These are phyloP conservation scores for Melolontha melolontha DNA, from an alignment of 2,888 invertebrate genomes.

Conservation along the genomic window DNA sequence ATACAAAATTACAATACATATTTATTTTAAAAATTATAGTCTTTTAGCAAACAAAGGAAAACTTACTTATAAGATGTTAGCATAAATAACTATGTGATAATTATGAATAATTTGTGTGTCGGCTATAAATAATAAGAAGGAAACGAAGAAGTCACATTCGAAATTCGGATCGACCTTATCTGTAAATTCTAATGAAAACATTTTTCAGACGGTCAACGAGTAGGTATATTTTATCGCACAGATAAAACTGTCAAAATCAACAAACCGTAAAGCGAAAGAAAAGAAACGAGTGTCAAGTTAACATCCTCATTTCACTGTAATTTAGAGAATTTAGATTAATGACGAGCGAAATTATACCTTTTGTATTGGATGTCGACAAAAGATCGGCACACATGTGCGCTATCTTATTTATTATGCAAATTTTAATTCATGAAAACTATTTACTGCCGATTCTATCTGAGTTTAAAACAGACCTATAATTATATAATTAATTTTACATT, in stretches of 20 bases:
- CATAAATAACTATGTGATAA: no score
- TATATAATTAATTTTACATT: conserved; percentile 25
- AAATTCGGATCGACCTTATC: not conserved
- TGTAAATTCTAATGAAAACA: conserved; percentile 1
- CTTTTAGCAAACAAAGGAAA: no score
- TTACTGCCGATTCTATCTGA: conserved; percentile 23
- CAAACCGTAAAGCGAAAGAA: conserved; percentile 28
- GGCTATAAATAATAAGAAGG: conserved; percentile 1
- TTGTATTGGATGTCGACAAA: conserved; percentile 27
- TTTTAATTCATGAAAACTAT: conserved; percentile 16
- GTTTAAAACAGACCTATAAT: conserved; percentile 10
- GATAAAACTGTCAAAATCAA: conserved; percentile 17
- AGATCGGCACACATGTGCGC: conserved; percentile 13
- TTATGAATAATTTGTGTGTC: no score
- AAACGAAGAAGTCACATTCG: not conserved
- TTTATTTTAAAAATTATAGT: no score
- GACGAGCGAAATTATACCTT: conserved; percentile 30
- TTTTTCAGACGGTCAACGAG: not conserved
- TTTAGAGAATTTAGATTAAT: conserved; percentile 33
- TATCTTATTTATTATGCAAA: conserved; percentile 27
- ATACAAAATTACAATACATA: no score
- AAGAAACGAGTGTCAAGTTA: conserved; percentile 33
- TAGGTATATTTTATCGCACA: not conserved
- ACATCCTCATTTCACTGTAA: conserved; percentile 23
- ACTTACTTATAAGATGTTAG: no score